Percentiles rank a stretch among this genome's conserved stretches.
phyloP scores from a whole-genome alignment of 1,140 invertebrate genomes.

The Lethocerus indicus region DNA sequence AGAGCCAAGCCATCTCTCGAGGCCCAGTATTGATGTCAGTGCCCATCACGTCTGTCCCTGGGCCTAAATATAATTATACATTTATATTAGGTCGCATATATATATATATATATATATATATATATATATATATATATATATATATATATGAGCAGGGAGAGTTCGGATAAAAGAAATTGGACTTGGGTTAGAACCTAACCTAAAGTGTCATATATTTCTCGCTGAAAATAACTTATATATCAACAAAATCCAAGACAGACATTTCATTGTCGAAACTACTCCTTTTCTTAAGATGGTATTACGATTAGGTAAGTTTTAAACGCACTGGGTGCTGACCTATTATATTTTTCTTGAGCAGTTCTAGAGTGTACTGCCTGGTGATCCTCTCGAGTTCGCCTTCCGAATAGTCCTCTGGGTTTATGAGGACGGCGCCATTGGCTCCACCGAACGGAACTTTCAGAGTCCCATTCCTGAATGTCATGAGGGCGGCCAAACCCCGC shows the following conservation, averaged over 20 bases:
- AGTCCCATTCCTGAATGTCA: constrained; percentile 69
- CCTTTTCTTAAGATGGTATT: too few species aligned
- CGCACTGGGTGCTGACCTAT: constrained; percentile 29
- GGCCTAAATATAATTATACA: constrained; percentile 28
- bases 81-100: too few species aligned
- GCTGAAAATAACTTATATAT: too few species aligned
- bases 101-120: too few species aligned
- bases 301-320: too few species aligned
- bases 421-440: constrained; percentile 69
- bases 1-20: constrained; percentile 71
- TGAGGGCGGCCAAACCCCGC: constrained; percentile 65
- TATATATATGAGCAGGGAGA: too few species aligned
- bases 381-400: constrained; percentile 70
- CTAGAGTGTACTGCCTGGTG: constrained; percentile 65
- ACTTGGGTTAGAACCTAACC: too few species aligned
- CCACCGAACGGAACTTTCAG: constrained; percentile 68
- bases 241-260: too few species aligned
- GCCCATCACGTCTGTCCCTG: constrained; percentile 69
- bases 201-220: too few species aligned
- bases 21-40: constrained; percentile 68
- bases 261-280: too few species aligned
- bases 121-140: too few species aligned
- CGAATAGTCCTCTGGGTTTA: constrained; percentile 62
- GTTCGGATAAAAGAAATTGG: too few species aligned
- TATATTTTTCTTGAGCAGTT: constrained; percentile 77